phyloP scores from a whole-genome alignment of 2,888 invertebrate genomes.

The Melipona bicolor region DNA sequence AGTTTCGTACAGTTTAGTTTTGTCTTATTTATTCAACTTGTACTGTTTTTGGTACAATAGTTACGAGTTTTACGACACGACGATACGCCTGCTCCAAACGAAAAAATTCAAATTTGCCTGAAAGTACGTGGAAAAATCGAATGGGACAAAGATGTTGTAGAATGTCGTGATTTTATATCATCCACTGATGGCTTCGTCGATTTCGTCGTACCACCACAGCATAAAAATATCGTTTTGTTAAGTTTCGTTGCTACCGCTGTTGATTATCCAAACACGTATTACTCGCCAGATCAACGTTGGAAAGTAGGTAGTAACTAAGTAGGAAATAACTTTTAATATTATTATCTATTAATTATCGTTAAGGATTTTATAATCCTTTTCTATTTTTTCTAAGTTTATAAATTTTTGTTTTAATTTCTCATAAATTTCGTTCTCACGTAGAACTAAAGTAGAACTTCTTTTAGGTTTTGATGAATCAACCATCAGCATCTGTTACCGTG shows the following conservation, averaged over 20 bases:
- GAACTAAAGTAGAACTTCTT: neutral
- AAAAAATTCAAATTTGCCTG: constrained; percentile 82
- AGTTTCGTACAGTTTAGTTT: neutral
- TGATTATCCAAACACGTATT: constrained; percentile 82
- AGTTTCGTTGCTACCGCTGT: constrained; percentile 81
- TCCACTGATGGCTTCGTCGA: constrained; percentile 81
- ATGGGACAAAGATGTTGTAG: constrained; percentile 79
- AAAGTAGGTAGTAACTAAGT: constrained; percentile 70
- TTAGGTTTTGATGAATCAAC: constrained; percentile 83
- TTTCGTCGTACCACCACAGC: constrained; percentile 82
- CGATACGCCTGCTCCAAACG: constrained; percentile 80
- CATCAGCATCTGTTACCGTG: constrained; percentile 80
- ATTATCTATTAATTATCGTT: neutral
- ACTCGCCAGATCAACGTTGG: constrained; percentile 83
- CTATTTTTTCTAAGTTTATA: too few relatives aligned
- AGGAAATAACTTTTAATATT: neutral
- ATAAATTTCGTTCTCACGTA: neutral
- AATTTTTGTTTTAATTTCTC: neutral
- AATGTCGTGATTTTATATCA: constrained; percentile 82
- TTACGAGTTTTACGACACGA: constrained; percentile 80
- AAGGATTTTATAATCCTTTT: neutral
- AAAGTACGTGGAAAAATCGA: constrained; percentile 80
- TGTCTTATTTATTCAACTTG: neutral
- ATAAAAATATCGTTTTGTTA: constrained; percentile 78
- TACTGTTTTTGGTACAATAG: constrained; percentile 56